Evolutionary conservation across 2,113 vertebrate genomes (phyloP).

Genomic region (Podarcis raffonei): DNA sequence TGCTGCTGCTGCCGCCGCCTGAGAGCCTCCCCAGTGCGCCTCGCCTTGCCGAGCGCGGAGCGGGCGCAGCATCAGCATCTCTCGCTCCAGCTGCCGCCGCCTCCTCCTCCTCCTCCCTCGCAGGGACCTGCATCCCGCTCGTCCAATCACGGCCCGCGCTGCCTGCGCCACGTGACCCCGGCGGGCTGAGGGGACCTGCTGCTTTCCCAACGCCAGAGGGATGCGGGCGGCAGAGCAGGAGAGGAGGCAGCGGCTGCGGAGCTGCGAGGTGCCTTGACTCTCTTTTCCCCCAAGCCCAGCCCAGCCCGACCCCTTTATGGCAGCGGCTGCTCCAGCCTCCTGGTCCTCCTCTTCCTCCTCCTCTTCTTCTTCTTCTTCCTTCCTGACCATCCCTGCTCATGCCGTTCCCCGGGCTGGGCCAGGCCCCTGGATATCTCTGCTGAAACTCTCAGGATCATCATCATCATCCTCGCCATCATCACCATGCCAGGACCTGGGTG

Average conservation of each 20-base stretch:
- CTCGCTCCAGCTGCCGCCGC: neutral
- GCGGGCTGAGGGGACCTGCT: constrained; percentile 32
- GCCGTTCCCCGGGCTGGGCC: neutral
- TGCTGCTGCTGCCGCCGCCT: neutral
- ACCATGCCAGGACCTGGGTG: neutral
- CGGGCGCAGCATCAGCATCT: neutral
- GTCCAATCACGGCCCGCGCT: constrained; percentile 46
- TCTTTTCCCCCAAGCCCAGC: neutral
- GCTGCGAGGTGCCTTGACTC: constrained; percentile 18
- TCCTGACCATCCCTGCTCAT: neutral
- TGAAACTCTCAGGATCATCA: neutral
- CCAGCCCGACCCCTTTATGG: constrained; percentile 34
- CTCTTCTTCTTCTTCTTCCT: neutral
- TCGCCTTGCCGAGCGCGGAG: neutral
- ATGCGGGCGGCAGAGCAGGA: constrained; percentile 38
- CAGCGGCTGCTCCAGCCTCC: constrained; percentile 13
- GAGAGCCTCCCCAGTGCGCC: neutral
- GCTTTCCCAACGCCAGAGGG: constrained; percentile 46
- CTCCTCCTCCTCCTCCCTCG: neutral
- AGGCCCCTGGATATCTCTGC: neutral
- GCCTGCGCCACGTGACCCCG: constrained; percentile 35
- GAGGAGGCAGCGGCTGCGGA: constrained; percentile 24
- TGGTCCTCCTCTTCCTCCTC: neutral
- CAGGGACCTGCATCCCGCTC: constrained; percentile 45
- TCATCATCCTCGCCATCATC: neutral